Base-by-base conservation (phyloP, 2,797 vertebrate species). In the Poecilia gillii region DNA sequence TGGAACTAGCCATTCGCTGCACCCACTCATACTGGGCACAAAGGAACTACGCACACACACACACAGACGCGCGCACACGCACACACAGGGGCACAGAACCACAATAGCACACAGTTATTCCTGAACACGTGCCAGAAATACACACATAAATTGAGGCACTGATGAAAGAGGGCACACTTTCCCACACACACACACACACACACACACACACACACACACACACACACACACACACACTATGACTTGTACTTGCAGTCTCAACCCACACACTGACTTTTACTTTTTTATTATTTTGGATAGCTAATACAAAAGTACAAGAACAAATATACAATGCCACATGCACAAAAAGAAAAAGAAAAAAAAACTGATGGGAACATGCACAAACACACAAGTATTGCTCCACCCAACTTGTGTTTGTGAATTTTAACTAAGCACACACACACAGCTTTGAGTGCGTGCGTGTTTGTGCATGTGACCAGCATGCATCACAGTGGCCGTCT, bases 21-120 rank as follows among this genome's bases (percentile, higher is more conserved):
- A 90, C 88, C 85, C 92, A 90, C 91, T 88, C 86, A 76, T 84
- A 85, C 78, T 79, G 84, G 49, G 83, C 89, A 89, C 84, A 90
- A 88, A 89, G 85, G 80, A 81, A 73, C 62, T 25, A 33, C 11
- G 16, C 76, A 55, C 49, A 11, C 47, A 28, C 47, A 39, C 28
- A 47, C 28, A 62, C 6, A 25, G 0, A 28, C 11, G 3, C 25
- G 31, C 46, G 31, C 46, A 36, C 45, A 28, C 23, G 4, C 75
- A 28, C 64, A 8, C 31, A 49, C 79, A 59, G 31, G n/a, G 25
- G 75, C 47, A 59, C 76, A 82, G 75, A 76, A 36, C 47, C 81
- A 80, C 78, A 81, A 74, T 74, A 74, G 78, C 84, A 80, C 75
- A 33, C 72, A 59, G 53, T 16, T 6, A 23, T 75, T 84, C 75